Evolutionary conservation across 2,113 vertebrate genomes (phyloP), one percentile per base, ranked within the genome.

Genomic region (Prinia subflava): DNA sequence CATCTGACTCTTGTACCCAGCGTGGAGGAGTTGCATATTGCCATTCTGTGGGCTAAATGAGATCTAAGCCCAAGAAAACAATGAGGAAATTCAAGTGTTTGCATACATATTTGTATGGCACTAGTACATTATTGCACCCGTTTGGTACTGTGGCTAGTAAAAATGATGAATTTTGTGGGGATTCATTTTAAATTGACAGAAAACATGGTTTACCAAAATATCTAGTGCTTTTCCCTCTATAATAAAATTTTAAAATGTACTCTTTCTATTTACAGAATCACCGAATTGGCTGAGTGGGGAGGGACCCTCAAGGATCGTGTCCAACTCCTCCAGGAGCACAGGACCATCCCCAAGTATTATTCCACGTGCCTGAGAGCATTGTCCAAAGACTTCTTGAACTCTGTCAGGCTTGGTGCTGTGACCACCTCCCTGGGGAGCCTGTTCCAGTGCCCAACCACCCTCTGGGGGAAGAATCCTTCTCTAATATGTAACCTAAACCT

Each of bases 361-460:
- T 4, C 10, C 33, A 13, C 2, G 1, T 37, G 6, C 21, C 6
- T 35, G 11, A 39, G 18, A 44, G 39, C 6, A 18, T 7, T 60
- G 11, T 33, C 27, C 39, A 62, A 39, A 53, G 0, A 0, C 23
- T 33, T 37, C 46, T 28, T 27, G 15, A 23, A 1, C 17, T 77
- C 27, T 33, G 18, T 1, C 46, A 27, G 37, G 6, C 0, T 59
- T 52, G 27, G 8, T 23, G 27, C 55, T 33, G 27, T 33, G 27
- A 3, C 6, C 13, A 8, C 11, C 8, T 3, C 27, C 9, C 22
- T 31, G 31, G 17, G 18, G 22, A 68, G 2, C 25, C 50, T 37
- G 9, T 5, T 33, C 33, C 33, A 27, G 17, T 15, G 53, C 22
- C 8, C 44, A 42, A 0, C 1, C 44, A 67, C 5, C 4, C 13